Percentiles rank a stretch among this genome's conserved stretches.
These are phyloP conservation scores for Luffia ferchaultella DNA, from an alignment of 2,888 invertebrate genomes.

Conservation along the genomic window DNA sequence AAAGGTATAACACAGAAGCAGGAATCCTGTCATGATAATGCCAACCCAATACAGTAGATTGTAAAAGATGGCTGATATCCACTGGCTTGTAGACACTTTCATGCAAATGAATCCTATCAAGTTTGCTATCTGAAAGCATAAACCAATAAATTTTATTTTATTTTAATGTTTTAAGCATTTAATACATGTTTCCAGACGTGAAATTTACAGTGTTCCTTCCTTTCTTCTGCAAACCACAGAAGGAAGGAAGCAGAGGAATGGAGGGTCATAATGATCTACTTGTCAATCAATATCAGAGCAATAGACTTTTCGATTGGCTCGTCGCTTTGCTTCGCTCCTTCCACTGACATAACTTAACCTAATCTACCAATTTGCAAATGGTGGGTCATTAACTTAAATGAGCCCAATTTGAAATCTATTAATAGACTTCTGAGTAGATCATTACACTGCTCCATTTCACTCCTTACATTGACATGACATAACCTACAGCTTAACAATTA, in stretches of 20 bases:
- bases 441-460: too few species aligned
- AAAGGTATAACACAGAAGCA: conserved; percentile 80
- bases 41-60: conserved; percentile 82
- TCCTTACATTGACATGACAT: too few species aligned
- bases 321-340: neutral
- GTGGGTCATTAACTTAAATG: too few species aligned
- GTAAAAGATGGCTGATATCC: conserved; percentile 76
- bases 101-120: conserved; percentile 84
- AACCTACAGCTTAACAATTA: too few species aligned
- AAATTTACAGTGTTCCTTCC: neutral
- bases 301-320: neutral
- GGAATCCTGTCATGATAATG: conserved; percentile 77
- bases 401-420: too few species aligned
- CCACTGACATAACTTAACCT: too few species aligned
- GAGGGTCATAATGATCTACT: too few species aligned
- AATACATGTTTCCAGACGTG: neutral
- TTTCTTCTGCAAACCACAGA: neutral
- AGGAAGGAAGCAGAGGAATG: too few species aligned
- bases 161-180: neutral
- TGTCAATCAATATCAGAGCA: neutral
- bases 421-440: too few species aligned
- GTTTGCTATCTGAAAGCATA: conserved; percentile 67
- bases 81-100: conserved; percentile 65
- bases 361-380: too few species aligned
- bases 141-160: neutral